A percentile compares a stretch with the other conserved stretches of the same genome.
These are phyloP conservation scores for Coptotermes formosanus DNA, from an alignment of 1,140 invertebrate genomes.

Conservation along the genomic window DNA sequence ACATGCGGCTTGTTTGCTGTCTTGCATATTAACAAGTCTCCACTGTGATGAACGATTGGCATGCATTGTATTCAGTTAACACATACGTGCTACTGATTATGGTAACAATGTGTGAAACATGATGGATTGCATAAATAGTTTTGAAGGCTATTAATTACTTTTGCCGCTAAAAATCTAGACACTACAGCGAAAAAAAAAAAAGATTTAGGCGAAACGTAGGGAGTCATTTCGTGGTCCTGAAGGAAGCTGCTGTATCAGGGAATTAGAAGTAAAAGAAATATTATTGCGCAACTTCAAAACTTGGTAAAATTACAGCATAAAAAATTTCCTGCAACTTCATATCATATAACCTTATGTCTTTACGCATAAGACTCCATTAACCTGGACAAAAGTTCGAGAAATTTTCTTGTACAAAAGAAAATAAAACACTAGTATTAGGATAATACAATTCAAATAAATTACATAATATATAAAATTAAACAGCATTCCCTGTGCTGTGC, in stretches of 20 bases:
- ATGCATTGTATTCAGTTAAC: too few species aligned
- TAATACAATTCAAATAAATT: too few species aligned
- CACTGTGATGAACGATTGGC: too few species aligned
- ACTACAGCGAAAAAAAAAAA: too few species aligned
- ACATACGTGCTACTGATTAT: too few species aligned
- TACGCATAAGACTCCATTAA: not conserved
- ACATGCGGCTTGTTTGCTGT: too few species aligned
- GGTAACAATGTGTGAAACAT: too few species aligned
- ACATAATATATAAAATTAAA: too few species aligned
- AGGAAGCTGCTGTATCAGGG: not conserved
- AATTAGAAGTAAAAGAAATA: not conserved
- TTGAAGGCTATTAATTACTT: too few species aligned
- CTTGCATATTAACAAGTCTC: too few species aligned
- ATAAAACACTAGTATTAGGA: not conserved
- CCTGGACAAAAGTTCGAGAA: not conserved
- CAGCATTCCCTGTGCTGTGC: slow-evolving; percentile 27
- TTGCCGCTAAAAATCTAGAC: too few species aligned
- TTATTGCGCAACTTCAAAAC: not conserved
- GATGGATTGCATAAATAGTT: too few species aligned
- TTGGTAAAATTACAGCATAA: not conserved
- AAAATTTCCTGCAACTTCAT: not conserved
- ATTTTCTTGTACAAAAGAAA: not conserved
- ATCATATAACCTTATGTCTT: not conserved
- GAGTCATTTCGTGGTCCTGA: not conserved
- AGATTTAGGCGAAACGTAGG: not conserved